A percentile compares a stretch with the other conserved stretches of the same genome.
phyloP scores from a whole-genome alignment of 2,113 vertebrate genomes.

The Actenoides hombroni region DNA sequence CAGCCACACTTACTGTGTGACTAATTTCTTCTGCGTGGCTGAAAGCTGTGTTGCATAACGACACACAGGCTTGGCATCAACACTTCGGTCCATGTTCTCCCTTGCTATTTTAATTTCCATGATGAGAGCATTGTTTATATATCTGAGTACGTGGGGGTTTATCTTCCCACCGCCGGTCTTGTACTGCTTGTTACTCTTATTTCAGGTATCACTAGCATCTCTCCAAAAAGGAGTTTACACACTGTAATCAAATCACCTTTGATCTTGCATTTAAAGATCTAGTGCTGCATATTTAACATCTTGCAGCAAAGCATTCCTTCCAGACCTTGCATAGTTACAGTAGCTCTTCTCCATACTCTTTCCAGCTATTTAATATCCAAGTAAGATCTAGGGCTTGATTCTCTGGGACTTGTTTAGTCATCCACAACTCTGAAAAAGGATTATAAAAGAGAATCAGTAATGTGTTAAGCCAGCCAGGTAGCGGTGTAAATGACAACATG shows the following conservation, averaged over 20 bases:
- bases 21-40: neutral
- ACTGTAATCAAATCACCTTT: neutral
- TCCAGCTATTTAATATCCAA: neutral
- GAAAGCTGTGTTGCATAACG: neutral
- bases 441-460: slow-evolving; percentile 27
- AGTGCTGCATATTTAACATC: neutral
- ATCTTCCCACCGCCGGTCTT: neutral
- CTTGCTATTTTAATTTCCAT: neutral
- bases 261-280: neutral
- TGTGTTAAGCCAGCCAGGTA: neutral
- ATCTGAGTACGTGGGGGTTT: fast-evolving
- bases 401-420: slow-evolving; percentile 11
- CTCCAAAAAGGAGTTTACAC: neutral
- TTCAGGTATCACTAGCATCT: neutral
- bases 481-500: neutral
- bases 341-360: neutral
- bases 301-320: neutral
- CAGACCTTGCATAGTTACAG: neutral
- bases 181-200: neutral
- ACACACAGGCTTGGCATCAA: neutral
- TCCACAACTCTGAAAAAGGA: neutral
- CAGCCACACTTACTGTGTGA: neutral
- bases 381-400: neutral
- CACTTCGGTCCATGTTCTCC: neutral
- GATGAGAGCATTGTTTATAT: neutral